phyloP scores from a whole-genome alignment of 2,888 invertebrate genomes.

The Dicyrtomina minuta region DNA sequence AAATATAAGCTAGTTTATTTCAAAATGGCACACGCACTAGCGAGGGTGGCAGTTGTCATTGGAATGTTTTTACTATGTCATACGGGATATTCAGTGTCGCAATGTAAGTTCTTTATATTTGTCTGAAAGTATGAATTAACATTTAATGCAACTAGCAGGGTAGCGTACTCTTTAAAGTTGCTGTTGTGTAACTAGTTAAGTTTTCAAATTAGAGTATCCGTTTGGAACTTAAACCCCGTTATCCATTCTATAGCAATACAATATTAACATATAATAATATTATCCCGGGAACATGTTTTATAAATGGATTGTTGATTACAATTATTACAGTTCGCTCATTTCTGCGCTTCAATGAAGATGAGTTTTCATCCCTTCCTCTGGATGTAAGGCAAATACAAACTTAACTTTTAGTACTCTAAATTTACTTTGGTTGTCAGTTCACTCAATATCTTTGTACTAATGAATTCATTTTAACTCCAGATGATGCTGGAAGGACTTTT shows the following conservation, averaged over 20 bases:
- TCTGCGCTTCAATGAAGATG: slow-evolving; percentile 50
- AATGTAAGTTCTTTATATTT: slow-evolving; percentile 41
- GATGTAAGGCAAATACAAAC: slow-evolving; percentile 39
- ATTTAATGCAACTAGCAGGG: no score
- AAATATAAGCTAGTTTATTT: no score
- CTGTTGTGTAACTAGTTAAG: no score
- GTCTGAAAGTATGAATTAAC: not conserved
- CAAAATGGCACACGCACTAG: slow-evolving; percentile 42
- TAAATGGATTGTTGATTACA: no score
- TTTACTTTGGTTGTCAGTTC: no score
- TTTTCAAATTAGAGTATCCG: not conserved
- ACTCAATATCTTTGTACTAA: no score
- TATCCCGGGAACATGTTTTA: no score
- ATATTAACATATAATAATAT: not conserved
- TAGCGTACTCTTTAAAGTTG: no score
- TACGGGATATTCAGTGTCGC: slow-evolving; percentile 51
- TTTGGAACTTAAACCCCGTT: not conserved
- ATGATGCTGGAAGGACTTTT: slow-evolving; percentile 50
- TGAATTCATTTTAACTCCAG: slow-evolving; percentile 31
- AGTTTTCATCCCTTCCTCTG: slow-evolving; percentile 45
- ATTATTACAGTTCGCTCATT: slow-evolving; percentile 46
- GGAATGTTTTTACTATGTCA: slow-evolving; percentile 47
- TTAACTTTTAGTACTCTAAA: not conserved
- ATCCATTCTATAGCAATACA: not conserved
- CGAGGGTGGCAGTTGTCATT: slow-evolving; percentile 43